phyloP scores from a whole-genome alignment of 2,113 vertebrate species.

The Lichenostomus cassidix region DNA sequence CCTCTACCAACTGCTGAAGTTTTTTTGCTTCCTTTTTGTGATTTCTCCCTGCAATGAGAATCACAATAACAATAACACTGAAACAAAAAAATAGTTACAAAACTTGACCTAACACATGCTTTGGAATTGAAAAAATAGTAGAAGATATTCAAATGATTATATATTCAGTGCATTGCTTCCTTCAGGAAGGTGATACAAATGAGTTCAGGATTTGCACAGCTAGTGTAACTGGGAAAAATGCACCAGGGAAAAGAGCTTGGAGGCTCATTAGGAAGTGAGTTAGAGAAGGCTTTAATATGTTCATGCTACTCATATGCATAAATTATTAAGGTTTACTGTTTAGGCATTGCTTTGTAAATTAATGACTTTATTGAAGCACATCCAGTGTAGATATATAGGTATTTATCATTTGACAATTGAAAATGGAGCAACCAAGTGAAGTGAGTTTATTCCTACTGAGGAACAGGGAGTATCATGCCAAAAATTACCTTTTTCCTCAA shows the following conservation, averaged over 20 bases:
- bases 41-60: neutral
- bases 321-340: neutral
- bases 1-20: neutral
- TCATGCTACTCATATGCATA: neutral
- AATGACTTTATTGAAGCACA: neutral
- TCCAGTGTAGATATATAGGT: accelerated
- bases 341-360: neutral
- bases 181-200: neutral
- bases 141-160: neutral
- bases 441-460: neutral
- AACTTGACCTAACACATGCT: neutral
- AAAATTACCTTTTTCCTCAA: neutral
- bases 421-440: neutral
- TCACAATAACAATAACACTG: neutral
- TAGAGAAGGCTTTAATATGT: neutral
- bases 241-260: neutral
- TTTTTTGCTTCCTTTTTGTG: neutral
- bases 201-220: neutral
- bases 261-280: neutral
- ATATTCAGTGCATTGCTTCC: neutral
- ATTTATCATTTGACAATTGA: neutral
- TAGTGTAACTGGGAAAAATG: neutral
- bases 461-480: neutral
- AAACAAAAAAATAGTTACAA: neutral
- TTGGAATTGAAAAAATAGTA: neutral